phyloP scores from a whole-genome alignment of 2,797 vertebrate genomes.

The Meda fulgida region DNA sequence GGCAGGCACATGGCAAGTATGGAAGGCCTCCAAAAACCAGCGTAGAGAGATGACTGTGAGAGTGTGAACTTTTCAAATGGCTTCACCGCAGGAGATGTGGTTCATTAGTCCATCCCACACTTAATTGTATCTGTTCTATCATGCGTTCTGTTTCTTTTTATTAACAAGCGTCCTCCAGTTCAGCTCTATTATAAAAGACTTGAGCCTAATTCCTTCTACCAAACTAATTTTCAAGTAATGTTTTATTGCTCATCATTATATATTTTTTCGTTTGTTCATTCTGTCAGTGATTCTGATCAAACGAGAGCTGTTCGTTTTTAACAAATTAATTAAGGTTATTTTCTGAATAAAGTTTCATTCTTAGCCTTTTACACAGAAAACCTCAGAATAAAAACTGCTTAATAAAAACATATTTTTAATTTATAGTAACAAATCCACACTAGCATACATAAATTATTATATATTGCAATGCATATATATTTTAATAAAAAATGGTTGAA shows the following conservation, averaged over 20 bases:
- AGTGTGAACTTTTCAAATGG: conserved; percentile 26
- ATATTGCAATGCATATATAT: too few relatives aligned
- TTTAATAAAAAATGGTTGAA: not conserved
- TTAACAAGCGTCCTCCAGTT: conserved; percentile 1
- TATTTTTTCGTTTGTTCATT: not conserved
- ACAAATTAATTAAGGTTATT: not conserved
- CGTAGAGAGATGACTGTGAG: not conserved
- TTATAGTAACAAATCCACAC: not conserved
- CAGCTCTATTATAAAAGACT: not conserved
- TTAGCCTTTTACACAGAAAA: not conserved
- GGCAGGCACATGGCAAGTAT: not conserved
- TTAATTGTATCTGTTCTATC: conserved; percentile 40
- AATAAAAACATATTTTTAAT: not conserved
- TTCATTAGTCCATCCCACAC: conserved; percentile 29
- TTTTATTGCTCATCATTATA: not conserved
- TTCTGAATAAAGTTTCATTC: not conserved
- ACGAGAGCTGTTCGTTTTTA: not conserved
- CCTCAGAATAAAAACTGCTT: not conserved
- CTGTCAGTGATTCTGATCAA: not conserved
- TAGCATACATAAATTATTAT: not conserved
- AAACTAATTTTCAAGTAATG: not conserved
- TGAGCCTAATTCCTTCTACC: not conserved
- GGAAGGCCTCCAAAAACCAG: conserved; percentile 2
- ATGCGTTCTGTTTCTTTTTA: conserved; percentile 8
- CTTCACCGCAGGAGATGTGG: not conserved